Evolutionary conservation across 2,797 vertebrate genomes (phyloP).

Genomic region (Smutsia temminckii): DNA sequence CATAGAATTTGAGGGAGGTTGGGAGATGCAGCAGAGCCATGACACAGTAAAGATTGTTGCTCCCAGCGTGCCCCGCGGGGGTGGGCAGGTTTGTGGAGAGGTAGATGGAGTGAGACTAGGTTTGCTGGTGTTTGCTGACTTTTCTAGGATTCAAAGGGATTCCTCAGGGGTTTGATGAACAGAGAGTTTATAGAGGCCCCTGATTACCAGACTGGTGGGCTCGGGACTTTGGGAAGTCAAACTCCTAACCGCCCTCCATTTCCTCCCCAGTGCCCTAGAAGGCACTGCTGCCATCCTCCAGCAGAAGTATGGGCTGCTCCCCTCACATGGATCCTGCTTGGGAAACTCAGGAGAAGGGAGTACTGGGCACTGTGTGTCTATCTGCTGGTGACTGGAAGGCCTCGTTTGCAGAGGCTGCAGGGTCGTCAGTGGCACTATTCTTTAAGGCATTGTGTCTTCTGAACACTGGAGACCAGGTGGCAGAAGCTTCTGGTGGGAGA

Average conservation of each 20-base stretch:
- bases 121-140: background rate
- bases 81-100: background rate
- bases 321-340: constrained; percentile 4
- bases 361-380: constrained; percentile 80
- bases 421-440: background rate
- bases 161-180: background rate
- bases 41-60: background rate
- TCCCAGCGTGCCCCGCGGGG: background rate
- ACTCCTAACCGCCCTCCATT: constrained; percentile 51
- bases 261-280: constrained; percentile 88
- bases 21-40: background rate
- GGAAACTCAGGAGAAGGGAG: constrained; percentile 23
- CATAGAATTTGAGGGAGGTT: background rate
- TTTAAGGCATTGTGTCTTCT: background rate
- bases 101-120: background rate
- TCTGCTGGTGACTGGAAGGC: background rate
- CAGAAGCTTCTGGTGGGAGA: background rate
- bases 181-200: background rate
- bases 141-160: constrained; percentile 1
- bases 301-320: constrained; percentile 89
- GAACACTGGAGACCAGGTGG: background rate
- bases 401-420: constrained; percentile 77
- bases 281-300: constrained; percentile 90
- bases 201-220: background rate
- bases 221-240: background rate